These are phyloP conservation scores for Melanerpes aurifrons DNA, from an alignment of 2,113 vertebrate genomes.

Conservation along the genomic window DNA sequence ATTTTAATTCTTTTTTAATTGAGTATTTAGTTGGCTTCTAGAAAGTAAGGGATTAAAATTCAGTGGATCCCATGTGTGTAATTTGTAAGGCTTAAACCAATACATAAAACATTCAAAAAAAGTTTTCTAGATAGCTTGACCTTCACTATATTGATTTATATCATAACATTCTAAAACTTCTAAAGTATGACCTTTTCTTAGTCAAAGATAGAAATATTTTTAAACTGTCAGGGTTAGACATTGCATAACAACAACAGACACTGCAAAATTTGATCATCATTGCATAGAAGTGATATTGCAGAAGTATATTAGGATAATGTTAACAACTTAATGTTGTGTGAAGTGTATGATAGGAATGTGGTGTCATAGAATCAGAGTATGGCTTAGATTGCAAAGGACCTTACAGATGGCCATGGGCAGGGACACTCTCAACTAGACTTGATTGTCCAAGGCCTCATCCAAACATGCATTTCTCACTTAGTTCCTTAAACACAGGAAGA, in stretches of 20 bases:
- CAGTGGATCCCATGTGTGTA: conserved; percentile 10
- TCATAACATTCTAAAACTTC: conserved; percentile 67
- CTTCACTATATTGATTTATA: conserved; percentile 74
- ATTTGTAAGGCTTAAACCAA: conserved; percentile 66
- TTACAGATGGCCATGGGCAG: too few relatives aligned
- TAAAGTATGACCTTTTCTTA: conserved; percentile 68
- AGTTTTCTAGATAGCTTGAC: conserved; percentile 58
- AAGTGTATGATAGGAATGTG: background rate
- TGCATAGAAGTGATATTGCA: background rate
- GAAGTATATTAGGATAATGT: background rate
- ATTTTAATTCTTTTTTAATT: background rate
- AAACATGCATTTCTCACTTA: background rate
- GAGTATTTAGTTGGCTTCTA: background rate
- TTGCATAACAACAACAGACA: conserved; percentile 12
- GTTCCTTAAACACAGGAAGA: background rate
- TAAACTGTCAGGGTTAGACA: conserved; percentile 27
- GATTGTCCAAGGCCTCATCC: too few relatives aligned
- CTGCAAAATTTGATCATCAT: background rate
- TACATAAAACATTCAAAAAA: conserved; percentile 67
- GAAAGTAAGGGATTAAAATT: background rate
- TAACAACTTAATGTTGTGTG: background rate
- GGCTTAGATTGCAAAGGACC: too few relatives aligned
- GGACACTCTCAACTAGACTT: too few relatives aligned
- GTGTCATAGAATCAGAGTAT: too few relatives aligned
- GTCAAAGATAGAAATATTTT: conserved; percentile 63